Evolutionary conservation across 1,140 invertebrate species (phyloP), one percentile per base, ranked within the genome.

Genomic region (Phortica variegata): DNA sequence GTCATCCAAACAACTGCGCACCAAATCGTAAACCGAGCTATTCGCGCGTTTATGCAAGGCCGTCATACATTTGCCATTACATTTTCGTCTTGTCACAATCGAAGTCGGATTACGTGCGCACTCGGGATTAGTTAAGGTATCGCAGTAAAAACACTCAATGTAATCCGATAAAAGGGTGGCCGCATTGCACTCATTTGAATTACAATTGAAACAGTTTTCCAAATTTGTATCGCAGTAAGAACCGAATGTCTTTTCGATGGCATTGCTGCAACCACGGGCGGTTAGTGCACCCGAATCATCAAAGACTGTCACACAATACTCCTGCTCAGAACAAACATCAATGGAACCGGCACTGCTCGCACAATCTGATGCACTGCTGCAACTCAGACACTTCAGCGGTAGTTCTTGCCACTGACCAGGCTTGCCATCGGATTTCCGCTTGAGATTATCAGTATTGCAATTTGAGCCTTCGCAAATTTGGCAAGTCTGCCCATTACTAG

Each of bases 281-380:
- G 43, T 12, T 1, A 74, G 62, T 6, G 23, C 16, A 0, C 63
- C 71, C 0, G 19, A 18, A 0, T 20, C 47, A 42, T 58, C 43
- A n/a, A 73, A 73, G 0, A 74, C 57, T 0, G 70, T 73, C 41
- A 73, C 55, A 23, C 71, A 74, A n/a, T 73, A 71, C 7, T 74
- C 70, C 2, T 21, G 18, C 2, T 37, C 43, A 9, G 48, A n/a
- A 21, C 70, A 73, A 3, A 29, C 20, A 12, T 39, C 17, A n/a
- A n/a, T n/a, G 7, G 10, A 13, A 20, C 13, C 2, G 20, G 7
- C 6, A 18, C 21, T 16, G 40, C 19, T 15, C 1, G 52, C 53
- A 13, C 69, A 73, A 3, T 31, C 39, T 2, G 49, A 7, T 5
- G 45, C 18, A 3, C 56, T 54, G 2, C 17, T 33, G 23, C 71